Percentiles rank a stretch among this genome's conserved stretches.
Evolutionary conservation across 2,888 invertebrate genomes (phyloP).

Genomic region (Eumacrocentrus americanus): DNA sequence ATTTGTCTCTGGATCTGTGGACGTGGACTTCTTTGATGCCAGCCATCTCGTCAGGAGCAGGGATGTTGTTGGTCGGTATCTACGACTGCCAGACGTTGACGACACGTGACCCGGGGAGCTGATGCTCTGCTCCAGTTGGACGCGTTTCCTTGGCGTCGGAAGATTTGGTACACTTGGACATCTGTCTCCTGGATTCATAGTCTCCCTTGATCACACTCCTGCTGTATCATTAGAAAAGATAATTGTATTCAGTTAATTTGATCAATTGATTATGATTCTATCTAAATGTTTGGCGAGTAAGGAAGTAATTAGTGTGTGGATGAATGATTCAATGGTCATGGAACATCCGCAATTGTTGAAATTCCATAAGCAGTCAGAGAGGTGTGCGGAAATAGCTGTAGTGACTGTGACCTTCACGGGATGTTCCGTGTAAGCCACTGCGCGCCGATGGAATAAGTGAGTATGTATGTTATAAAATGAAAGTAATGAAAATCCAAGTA

Average conservation of each 20-base stretch:
- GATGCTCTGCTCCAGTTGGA: constrained; percentile 48
- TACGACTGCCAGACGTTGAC: constrained; percentile 33
- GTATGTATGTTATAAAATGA: not conserved
- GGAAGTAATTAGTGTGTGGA: not conserved
- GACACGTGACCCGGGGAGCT: constrained; percentile 48
- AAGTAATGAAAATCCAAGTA: constrained; percentile 14
- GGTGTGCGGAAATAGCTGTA: not conserved
- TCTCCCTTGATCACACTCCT: constrained; percentile 4
- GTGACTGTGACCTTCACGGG: constrained; percentile 16
- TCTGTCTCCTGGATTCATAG: constrained; percentile 30
- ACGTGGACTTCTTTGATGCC: constrained; percentile 33
- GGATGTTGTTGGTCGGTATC: constrained; percentile 39
- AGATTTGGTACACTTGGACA: constrained; percentile 37
- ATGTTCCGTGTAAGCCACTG: not conserved
- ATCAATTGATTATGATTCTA: not conserved
- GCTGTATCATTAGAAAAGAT: constrained; percentile 26
- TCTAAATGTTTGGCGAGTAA: too few relatives aligned
- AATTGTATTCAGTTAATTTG: not conserved
- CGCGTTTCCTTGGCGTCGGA: constrained; percentile 42
- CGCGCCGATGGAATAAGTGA: constrained; percentile 1
- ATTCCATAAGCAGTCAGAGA: too few relatives aligned
- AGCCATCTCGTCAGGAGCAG: constrained; percentile 46
- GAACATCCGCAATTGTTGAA: too few relatives aligned
- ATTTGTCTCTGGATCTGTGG: constrained; percentile 33
- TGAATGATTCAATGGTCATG: not conserved